A percentile compares a stretch with the other conserved stretches of the same genome.
Conservation (phyloP, 2,888 invertebrate genomes). For the Synergus japonicus region DNA sequence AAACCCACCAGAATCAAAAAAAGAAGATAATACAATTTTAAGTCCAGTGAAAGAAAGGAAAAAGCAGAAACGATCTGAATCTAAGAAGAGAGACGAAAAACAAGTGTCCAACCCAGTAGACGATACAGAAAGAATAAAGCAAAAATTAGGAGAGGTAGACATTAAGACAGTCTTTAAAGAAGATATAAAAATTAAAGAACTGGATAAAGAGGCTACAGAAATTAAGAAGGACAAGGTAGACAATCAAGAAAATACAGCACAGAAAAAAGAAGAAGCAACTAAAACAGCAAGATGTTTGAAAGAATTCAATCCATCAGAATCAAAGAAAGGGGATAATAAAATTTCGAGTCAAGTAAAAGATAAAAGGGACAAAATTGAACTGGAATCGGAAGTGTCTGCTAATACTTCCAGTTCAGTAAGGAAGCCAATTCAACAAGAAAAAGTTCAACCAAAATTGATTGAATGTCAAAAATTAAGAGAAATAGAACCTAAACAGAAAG, state of each 20-base stretch:
- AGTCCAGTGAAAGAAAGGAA: background rate
- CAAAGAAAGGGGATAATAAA: background rate
- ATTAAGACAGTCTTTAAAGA: background rate
- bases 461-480: background rate
- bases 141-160: background rate
- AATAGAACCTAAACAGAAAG: background rate
- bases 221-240: background rate
- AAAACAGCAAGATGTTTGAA: background rate
- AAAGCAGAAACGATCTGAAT: background rate
- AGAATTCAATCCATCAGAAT: background rate
- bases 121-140: background rate
- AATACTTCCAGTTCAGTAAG: slow-evolving; percentile 8
- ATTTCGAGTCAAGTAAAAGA: background rate
- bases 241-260: background rate
- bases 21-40: background rate
- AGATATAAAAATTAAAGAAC: background rate
- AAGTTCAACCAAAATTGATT: slow-evolving; percentile 26
- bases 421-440: slow-evolving; percentile 40
- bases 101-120: background rate
- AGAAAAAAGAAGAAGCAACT: background rate
- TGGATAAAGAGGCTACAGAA: background rate
- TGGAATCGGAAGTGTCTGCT: background rate
- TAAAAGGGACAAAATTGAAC: slow-evolving; percentile 1
- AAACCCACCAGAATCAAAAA: background rate
- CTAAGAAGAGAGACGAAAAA: background rate